Base-by-base conservation (phyloP, 2,888 invertebrate species). In the Rutpela maculata region DNA sequence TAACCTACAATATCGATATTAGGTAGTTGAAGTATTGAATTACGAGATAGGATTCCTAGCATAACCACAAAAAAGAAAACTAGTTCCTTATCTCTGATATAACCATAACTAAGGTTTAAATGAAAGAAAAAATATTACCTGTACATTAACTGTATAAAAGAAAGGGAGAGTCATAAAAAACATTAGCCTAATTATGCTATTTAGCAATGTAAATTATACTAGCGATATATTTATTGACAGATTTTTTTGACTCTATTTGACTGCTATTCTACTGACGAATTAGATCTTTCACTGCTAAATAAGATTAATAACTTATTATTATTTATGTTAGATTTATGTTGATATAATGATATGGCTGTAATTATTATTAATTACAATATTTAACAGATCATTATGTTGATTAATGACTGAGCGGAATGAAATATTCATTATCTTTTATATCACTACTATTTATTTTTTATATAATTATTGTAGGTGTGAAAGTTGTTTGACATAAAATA, bases 301-400 rank as follows among this genome's bases (percentile, higher is more conserved):
- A n/a, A 6, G 50, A 50, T n/a, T n/a, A 50, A 50, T n/a, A 50
- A 50, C 6, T 50, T 50, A 50, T n/a, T 3, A 50, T 50, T 50
- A 50, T 50, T 50, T 50, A 50, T n/a, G 15, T 50, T 50, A n/a
- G 50, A 50, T 50, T 50, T 50, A 50, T 50, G 50, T 50, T n/a
- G 50, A 50, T 50, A 15, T 15, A 43, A 15, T 43, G n/a, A 50
- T 50, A 50, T 50, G 50, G 15, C 50, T 50, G 50, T 50, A 50
- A 50, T 50, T 50, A 50, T 50, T 50, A 50, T 50, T 50, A 50
- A 50, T 50, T 50, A 50, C 6, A 12, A n/a, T 50, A 50, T 50
- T 50, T 50, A 50, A 50, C n/a, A n/a, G 50, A 50, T n/a, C 50
- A 50, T 50, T 50, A 50, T 4, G 50, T n/a, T 50, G 50, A 50